Evolutionary conservation across 2,797 vertebrate species (phyloP), one percentile per base, ranked within the genome.

Genomic region (Nasua narica): DNA sequence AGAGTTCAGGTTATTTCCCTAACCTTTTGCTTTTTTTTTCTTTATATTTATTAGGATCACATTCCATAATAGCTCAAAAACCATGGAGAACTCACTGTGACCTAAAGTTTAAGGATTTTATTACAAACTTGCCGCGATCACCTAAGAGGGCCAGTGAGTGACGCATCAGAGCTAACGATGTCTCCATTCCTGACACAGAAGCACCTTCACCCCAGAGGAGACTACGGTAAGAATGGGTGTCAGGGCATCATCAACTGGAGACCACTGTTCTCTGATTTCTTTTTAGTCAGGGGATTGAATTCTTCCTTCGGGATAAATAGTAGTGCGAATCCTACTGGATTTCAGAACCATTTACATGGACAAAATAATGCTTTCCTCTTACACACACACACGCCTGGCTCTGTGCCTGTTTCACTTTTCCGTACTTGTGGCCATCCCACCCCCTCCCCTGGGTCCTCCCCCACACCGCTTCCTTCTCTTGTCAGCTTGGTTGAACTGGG

Each of bases 21-120:
- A 52, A 69, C 29, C 21, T 67, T 78, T 82, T 27, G 21, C 54
- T 23, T 56, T 56, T 56, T 23, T 54, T 56, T 56, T 56, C 54
- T 82, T 95, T 50, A 40, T 77, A 35, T 76, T 54, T 74, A 67
- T 79, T 65, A 74, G n/a, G n/a, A 46, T 56, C n/a, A 70, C 67
- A 92, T 40, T 29, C 9, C n/a, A 12, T 65, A 65, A 40, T 2
- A 37, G 37, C 32, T 93, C 72, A 79, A n/a, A 79, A 86, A n/a
- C 27, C 29, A 4, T 13, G 35, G 84, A 32, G 77, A 65, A 48
- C 74, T 69, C 58, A 29, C n/a, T 35, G 37, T 2, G n/a, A 72
- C 2, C 62, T 85, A 32, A 85, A 62, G 14, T 79, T 93, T 25
- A 65, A 84, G 62, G 62, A 79, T 81, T 62, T 11, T 54, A 14